A percentile compares a stretch with the other conserved stretches of the same genome.
These are phyloP conservation scores for Ormyrus labotus DNA, from an alignment of 2,888 invertebrate species.

Conservation along the genomic window DNA sequence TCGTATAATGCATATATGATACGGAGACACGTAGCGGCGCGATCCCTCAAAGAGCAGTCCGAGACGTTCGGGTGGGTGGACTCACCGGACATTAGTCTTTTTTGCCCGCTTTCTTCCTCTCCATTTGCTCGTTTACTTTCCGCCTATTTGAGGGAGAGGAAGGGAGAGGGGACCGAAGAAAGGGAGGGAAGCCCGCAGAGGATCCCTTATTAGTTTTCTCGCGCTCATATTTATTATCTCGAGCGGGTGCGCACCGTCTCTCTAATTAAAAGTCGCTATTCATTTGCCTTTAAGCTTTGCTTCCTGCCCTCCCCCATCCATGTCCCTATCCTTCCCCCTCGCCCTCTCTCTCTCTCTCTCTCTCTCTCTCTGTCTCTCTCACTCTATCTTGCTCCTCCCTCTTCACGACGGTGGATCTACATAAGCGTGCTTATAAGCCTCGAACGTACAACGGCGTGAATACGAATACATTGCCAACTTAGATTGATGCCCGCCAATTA, in stretches of 20 bases:
- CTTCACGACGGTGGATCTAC: not conserved
- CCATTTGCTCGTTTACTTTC: not conserved
- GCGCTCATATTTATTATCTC: slow-evolving; percentile 48
- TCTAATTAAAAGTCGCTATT: slow-evolving; percentile 54
- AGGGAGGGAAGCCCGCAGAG: not conserved
- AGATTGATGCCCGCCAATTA: slow-evolving; percentile 49
- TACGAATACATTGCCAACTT: slow-evolving; percentile 39
- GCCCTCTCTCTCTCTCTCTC: too few relatives aligned
- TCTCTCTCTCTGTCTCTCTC: too few relatives aligned
- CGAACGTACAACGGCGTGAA: slow-evolving; percentile 12
- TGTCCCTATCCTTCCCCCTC: not conserved
- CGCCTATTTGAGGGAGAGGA: not conserved
- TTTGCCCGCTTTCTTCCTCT: not conserved
- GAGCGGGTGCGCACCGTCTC: slow-evolving; percentile 10
- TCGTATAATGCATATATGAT: not conserved
- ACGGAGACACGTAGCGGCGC: not conserved
- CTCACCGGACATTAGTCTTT: not conserved
- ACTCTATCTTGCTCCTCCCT: too few relatives aligned
- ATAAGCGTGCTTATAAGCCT: too few relatives aligned
- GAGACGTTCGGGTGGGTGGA: not conserved
- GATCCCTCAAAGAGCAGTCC: too few relatives aligned
- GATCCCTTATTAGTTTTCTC: slow-evolving; percentile 52
- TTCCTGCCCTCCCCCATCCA: not conserved
- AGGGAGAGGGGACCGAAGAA: not conserved
- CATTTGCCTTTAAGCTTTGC: slow-evolving; percentile 44